Conservation (phyloP, 2,797 vertebrate genomes). For the Molossus molossus region DNA sequence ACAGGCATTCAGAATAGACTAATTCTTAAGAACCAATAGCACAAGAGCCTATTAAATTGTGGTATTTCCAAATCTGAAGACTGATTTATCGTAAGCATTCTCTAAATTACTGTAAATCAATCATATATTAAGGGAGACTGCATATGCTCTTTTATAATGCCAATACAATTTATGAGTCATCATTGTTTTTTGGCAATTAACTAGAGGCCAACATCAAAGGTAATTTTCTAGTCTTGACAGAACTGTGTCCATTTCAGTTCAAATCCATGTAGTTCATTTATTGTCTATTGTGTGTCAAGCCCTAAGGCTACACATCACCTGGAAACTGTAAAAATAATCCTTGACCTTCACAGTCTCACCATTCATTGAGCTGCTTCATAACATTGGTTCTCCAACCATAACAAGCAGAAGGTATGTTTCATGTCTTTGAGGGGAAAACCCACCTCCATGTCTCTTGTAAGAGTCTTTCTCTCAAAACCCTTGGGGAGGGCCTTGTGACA, state of each 20-base stretch:
- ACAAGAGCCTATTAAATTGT: not conserved
- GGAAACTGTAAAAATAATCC: not conserved
- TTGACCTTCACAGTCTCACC: not conserved
- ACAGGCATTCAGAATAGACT: not conserved
- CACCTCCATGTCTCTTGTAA: not conserved
- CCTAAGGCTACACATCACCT: not conserved
- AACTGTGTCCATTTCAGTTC: not conserved
- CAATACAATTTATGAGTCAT: not conserved
- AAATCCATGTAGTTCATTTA: not conserved
- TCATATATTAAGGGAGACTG: not conserved
- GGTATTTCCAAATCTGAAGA: conserved; percentile 48
- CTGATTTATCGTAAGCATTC: not conserved
- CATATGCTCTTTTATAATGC: not conserved
- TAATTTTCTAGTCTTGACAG: not conserved
- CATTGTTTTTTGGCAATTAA: not conserved
- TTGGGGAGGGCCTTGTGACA: not conserved
- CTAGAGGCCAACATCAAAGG: not conserved
- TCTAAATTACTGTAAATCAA: not conserved
- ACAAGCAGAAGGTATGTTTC: not conserved
- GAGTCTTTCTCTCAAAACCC: conserved; percentile 31
- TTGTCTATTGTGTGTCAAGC: not conserved
- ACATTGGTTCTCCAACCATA: not conserved
- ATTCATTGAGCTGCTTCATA: not conserved
- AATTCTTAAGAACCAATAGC: not conserved
- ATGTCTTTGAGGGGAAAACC: not conserved